A percentile compares a stretch with the other conserved stretches of the same genome.
These are phyloP conservation scores for Phengaris alcon DNA, from an alignment of 2,888 invertebrate genomes.

Conservation along the genomic window DNA sequence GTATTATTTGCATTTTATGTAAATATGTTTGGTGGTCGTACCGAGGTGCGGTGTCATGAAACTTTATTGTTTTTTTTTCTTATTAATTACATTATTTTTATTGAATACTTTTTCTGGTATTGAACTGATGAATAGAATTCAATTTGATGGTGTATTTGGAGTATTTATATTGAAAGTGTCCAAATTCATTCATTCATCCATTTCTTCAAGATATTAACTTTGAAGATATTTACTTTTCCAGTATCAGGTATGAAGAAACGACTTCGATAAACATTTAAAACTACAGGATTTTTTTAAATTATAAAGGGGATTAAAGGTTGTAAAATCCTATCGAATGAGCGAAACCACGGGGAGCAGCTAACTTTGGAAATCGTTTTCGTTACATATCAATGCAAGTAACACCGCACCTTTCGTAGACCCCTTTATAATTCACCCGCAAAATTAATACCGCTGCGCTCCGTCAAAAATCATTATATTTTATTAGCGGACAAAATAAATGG, in stretches of 20 bases:
- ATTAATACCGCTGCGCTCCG: constrained; percentile 71
- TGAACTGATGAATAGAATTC: not conserved
- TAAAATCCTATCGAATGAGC: not conserved
- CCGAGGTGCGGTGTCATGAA: constrained; percentile 54
- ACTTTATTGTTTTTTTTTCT: constrained; percentile 4
- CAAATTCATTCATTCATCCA: not conserved
- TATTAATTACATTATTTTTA: not conserved
- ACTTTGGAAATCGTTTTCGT: constrained; percentile 9
- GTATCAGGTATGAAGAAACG: too few relatives aligned
- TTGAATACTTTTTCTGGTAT: not conserved
- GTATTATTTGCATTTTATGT: constrained; percentile 78
- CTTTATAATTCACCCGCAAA: constrained; percentile 57
- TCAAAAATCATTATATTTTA: constrained; percentile 80
- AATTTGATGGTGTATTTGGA: not conserved
- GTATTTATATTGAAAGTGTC: not conserved
- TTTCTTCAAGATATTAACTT: not conserved
- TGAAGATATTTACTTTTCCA: too few relatives aligned
- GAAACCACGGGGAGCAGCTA: not conserved
- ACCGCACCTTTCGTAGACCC: constrained; percentile 35
- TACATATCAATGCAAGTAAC: constrained; percentile 37
- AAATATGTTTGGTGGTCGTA: constrained; percentile 69
- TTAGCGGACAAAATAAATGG: constrained; percentile 74
- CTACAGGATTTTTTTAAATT: not conserved
- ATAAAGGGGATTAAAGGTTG: not conserved
- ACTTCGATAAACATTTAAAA: too few relatives aligned